Base-by-base conservation (phyloP, 1,140 invertebrate species). In the Diabrotica virgifera region DNA sequence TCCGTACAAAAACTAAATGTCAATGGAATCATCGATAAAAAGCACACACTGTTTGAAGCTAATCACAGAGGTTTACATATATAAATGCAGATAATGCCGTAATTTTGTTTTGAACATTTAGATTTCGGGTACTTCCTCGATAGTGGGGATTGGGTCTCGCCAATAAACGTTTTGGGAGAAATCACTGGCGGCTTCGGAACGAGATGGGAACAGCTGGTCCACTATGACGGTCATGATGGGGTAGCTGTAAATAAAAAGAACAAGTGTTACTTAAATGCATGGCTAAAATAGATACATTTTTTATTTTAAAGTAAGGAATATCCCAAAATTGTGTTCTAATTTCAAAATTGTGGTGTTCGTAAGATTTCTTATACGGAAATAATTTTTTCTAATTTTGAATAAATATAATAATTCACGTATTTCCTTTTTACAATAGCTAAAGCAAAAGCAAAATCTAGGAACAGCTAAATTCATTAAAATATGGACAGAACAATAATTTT, bases 81-180 rank as follows among this genome's bases (percentile, higher is more conserved):
- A 12, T 58, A 69, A 38, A 62, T 36, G 9, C 13, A 55, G 24
- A 24, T 24, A 24, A 55, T 55, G 53, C 24, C 13, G 14, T 55
- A 14, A 14, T 55, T 24, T 55, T 13, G 12, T 14, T 13, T 13
- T 11, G 24, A n/a, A 7, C 35, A n/a, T 10, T 24, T 37, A 57
- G 5, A 73, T 13, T 65, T 73, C 66, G 9, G 68, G 64, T 37
- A 75, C 65, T 36, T 74, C 68, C 38, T 80, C 77, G 13, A 85
- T 63, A 9, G 85, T 86, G 6, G 62, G 7, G 70, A 97, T 85
- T 7, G 95, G 94, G 63, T 94, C 88, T 60, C 94, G 86, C 95
- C 96, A 98, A 80, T 92, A 98, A 63, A 90, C 88, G 75, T 95
- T 95, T 70, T 90, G 88, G 59, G 90, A 94, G 81, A 90, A 97